phyloP scores from a whole-genome alignment of 1,140 invertebrate genomes.

The Drosophila pruinosa region DNA sequence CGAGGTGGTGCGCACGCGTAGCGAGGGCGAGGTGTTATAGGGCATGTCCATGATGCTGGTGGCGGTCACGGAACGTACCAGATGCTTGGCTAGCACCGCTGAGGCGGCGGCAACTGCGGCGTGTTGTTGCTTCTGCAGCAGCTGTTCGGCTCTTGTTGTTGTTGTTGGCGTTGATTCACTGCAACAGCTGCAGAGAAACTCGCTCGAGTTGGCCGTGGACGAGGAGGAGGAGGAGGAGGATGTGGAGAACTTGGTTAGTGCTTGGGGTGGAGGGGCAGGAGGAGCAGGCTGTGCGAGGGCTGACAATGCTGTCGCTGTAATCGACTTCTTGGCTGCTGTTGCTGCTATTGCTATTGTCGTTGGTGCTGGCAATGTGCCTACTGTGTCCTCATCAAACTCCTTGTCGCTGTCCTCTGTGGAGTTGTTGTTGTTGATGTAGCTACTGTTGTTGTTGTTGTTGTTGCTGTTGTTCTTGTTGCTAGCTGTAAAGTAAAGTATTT shows the following conservation, averaged over 20 bases:
- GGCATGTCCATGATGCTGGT: conserved; percentile 82
- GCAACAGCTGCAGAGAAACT: conserved; percentile 11
- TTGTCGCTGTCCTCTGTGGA: neutral
- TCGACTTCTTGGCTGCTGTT: conserved; percentile 3
- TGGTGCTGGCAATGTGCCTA: conserved; percentile 4
- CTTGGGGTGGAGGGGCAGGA: too few species aligned
- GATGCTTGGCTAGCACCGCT: conserved; percentile 53
- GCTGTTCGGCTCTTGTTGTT: conserved; percentile 15
- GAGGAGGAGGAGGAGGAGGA: conserved; percentile 1
- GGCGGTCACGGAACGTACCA: conserved; percentile 73
- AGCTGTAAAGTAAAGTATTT: neutral
- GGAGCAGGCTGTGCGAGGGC: neutral
- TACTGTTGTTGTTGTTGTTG: conserved; percentile 24
- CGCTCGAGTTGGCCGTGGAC: neutral
- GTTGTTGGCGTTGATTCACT: neutral
- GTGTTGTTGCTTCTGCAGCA: conserved; percentile 26
- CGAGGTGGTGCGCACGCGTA: conserved; percentile 85
- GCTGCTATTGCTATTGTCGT: conserved; percentile 21
- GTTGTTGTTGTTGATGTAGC: conserved; percentile 13
- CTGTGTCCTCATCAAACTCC: conserved; percentile 9
- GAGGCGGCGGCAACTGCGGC: conserved; percentile 22
- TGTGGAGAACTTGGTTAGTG: neutral
- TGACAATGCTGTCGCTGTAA: conserved; percentile 4
- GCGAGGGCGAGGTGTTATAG: conserved; percentile 84
- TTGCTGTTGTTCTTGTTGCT: conserved; percentile 2